phyloP scores from a whole-genome alignment of 2,113 vertebrate species.

The Carassius auratus region DNA sequence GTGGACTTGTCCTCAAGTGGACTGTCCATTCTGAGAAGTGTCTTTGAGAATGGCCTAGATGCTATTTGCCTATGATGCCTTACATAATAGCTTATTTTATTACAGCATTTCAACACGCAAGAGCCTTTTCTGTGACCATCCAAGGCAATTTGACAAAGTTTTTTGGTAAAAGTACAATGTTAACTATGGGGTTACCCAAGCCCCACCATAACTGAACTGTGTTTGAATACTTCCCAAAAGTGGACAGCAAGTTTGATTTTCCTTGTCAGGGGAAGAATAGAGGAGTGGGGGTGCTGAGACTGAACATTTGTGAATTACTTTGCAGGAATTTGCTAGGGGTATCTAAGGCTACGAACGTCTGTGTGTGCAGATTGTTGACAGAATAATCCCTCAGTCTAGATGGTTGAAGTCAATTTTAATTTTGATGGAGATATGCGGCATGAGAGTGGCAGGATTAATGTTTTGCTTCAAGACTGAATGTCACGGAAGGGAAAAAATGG shows the following conservation, averaged over 20 bases:
- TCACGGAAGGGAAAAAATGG: conserved; percentile 40
- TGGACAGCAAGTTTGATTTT: neutral
- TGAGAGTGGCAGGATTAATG: conserved; percentile 72
- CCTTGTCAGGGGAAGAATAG: neutral
- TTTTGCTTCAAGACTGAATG: conserved; percentile 65
- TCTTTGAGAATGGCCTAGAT: neutral
- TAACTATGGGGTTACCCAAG: neutral
- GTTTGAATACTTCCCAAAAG: neutral
- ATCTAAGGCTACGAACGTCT: neutral
- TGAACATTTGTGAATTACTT: neutral
- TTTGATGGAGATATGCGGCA: conserved; percentile 64
- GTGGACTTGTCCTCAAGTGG: conserved; percentile 16
- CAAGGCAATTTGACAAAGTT: neutral
- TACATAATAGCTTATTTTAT: conserved; percentile 4
- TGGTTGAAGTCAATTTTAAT: conserved; percentile 66
- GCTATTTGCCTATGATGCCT: neutral
- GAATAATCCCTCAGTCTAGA: conserved; percentile 68
- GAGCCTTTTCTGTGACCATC: neutral
- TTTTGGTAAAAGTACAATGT: neutral
- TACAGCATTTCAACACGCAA: neutral
- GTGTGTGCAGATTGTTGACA: conserved; percentile 48
- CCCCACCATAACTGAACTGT: neutral
- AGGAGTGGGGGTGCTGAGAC: too few species aligned
- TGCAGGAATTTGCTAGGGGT: neutral
- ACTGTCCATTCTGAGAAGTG: neutral